Conservation (phyloP, 2,888 invertebrate species). For the Lepidochrysops patricia region DNA sequence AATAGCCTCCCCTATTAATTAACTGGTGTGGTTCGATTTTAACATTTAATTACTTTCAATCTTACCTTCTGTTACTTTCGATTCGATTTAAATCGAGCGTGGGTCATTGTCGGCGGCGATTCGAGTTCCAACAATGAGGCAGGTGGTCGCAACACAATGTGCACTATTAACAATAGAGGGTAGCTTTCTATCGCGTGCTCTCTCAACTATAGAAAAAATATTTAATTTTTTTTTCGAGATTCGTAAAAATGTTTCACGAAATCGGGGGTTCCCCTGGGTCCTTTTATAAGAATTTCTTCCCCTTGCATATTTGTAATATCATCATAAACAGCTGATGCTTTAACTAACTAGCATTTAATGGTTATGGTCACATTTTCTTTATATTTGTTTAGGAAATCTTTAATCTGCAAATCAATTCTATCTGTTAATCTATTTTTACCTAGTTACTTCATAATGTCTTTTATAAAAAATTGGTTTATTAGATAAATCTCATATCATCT, state of each 20-base stretch:
- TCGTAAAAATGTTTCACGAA: background rate
- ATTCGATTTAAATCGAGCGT: slow-evolving; percentile 17
- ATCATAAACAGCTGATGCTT: background rate
- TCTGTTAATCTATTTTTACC: no score
- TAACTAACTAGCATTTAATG: background rate
- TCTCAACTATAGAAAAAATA: slow-evolving; percentile 16
- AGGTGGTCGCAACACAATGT: slow-evolving; percentile 62
- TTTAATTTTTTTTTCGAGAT: background rate
- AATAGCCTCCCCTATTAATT: background rate
- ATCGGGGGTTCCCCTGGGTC: background rate
- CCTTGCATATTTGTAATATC: background rate
- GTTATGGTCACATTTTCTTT: background rate
- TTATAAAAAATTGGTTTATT: no score
- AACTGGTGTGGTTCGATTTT: background rate
- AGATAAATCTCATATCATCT: no score
- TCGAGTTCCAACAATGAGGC: slow-evolving; percentile 53
- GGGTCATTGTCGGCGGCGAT: slow-evolving; percentile 32
- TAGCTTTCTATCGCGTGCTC: slow-evolving; percentile 29
- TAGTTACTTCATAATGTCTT: no score
- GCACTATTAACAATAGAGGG: slow-evolving; percentile 51
- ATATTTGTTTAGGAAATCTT: background rate
- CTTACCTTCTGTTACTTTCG: slow-evolving; percentile 6
- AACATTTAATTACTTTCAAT: slow-evolving; percentile 6
- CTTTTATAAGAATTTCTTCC: background rate
- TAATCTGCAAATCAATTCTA: no score